Percentiles rank a stretch among this genome's conserved stretches.
phyloP scores from a whole-genome alignment of 2,888 invertebrate species.

The Heterodera filipjevi region DNA sequence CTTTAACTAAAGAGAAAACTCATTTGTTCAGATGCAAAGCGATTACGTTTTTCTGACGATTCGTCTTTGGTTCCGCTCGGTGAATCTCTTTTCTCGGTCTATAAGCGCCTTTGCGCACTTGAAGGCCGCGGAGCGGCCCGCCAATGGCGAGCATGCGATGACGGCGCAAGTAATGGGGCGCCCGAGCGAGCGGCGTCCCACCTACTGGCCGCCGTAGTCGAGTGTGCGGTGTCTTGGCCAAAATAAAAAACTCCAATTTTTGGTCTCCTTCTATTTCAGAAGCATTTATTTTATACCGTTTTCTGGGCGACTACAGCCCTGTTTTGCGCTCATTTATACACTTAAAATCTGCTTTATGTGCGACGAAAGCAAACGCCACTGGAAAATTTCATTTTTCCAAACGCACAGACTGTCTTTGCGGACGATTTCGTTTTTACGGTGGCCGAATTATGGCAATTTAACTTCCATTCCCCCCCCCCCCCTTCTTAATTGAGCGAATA shows the following conservation, averaged over 20 bases:
- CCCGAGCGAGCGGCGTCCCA: too few species aligned
- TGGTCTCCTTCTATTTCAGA: conserved; percentile 10
- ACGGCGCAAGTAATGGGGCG: too few species aligned
- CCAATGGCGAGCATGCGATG: too few species aligned
- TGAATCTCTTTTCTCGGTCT: too few species aligned
- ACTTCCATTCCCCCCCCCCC: too few species aligned
- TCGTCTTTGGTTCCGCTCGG: conserved; percentile 30
- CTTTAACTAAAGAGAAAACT: background rate
- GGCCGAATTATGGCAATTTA: too few species aligned
- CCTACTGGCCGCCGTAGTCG: too few species aligned
- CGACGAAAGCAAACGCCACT: background rate
- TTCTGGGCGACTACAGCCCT: conserved; percentile 27
- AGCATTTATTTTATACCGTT: conserved; percentile 20
- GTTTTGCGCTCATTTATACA: conserved; percentile 33
- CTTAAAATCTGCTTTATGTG: conserved; percentile 33
- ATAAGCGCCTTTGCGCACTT: too few species aligned
- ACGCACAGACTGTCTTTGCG: background rate
- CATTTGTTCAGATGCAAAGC: conserved; percentile 39
- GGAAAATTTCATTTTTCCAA: background rate
- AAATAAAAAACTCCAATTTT: too few species aligned
- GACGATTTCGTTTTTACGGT: background rate
- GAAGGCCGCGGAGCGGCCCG: too few species aligned
- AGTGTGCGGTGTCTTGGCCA: too few species aligned
- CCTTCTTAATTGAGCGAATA: too few species aligned
- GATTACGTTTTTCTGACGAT: conserved; percentile 15